Conservation (phyloP, 2,888 invertebrate species). For the Pachycephus smyrnensis region DNA sequence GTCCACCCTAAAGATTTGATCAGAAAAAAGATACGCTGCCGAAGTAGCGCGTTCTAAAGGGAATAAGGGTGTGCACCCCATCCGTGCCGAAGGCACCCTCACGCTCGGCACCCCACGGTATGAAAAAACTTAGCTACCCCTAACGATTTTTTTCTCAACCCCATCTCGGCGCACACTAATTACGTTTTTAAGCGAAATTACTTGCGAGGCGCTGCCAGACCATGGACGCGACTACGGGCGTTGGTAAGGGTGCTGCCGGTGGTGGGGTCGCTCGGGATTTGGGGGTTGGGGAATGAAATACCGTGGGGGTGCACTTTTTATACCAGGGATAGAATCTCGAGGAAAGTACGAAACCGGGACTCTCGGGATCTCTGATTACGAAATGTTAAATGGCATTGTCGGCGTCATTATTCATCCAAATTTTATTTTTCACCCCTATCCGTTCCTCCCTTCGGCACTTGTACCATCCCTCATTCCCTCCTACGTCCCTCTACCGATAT, state of each 20-base stretch:
- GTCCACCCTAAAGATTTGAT: constrained; percentile 56
- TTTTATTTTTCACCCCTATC: constrained; percentile 32
- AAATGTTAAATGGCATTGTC: constrained; percentile 49
- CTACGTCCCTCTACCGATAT: background rate
- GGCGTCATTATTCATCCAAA: constrained; percentile 45
- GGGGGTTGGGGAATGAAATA: constrained; percentile 38
- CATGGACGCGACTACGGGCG: background rate
- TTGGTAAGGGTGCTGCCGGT: constrained; percentile 14
- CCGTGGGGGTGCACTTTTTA: constrained; percentile 29
- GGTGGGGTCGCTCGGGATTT: constrained; percentile 20
- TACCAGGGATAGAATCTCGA: constrained; percentile 26
- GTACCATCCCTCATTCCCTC: background rate
- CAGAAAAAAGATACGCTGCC: constrained; percentile 33
- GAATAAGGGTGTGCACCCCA: constrained; percentile 44
- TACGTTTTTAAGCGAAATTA: constrained; percentile 66
- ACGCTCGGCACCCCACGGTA: constrained; percentile 48
- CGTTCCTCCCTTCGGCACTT: background rate
- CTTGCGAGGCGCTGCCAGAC: constrained; percentile 48
- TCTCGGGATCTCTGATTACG: constrained; percentile 40
- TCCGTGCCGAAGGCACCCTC: constrained; percentile 41
- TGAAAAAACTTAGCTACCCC: constrained; percentile 56
- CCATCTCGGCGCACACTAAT: constrained; percentile 62
- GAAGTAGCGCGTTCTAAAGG: constrained; percentile 29
- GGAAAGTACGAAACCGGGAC: constrained; percentile 19
- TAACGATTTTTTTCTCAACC: constrained; percentile 56